Evolutionary conservation across 2,797 vertebrate species (phyloP).

Genomic region (Protosalanx chinensis): DNA sequence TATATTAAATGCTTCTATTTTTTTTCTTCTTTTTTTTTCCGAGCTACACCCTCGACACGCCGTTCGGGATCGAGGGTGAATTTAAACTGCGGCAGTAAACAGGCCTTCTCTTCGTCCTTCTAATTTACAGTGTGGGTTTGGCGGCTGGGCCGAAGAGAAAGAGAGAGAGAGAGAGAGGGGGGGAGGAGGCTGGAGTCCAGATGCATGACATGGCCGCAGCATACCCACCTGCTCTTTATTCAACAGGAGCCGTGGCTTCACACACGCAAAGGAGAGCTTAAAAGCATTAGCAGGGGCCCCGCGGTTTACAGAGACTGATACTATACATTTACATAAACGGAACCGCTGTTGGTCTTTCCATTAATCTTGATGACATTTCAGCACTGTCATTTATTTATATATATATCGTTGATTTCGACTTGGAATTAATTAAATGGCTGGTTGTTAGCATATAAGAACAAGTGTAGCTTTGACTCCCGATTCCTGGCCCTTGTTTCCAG

Average conservation of each 20-base stretch:
- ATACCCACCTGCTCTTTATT: constrained; percentile 65
- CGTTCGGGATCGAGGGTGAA: constrained; percentile 38
- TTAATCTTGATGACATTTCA: constrained; percentile 77
- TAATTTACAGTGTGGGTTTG: constrained; percentile 66
- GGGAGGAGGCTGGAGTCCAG: constrained; percentile 60
- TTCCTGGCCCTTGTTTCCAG: constrained; percentile 38
- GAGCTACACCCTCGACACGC: constrained; percentile 56
- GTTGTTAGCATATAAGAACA: constrained; percentile 62
- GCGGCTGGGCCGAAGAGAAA: constrained; percentile 54
- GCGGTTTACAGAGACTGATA: constrained; percentile 69
- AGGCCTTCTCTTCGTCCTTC: constrained; percentile 51
- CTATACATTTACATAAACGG: constrained; percentile 75
- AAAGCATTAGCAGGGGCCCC: constrained; percentile 64
- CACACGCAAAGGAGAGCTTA: constrained; percentile 64
- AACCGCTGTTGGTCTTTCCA: constrained; percentile 67
- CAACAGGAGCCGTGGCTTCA: constrained; percentile 56
- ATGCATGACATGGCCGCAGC: constrained; percentile 63
- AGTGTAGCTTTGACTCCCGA: constrained; percentile 45
- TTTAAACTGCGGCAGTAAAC: constrained; percentile 68
- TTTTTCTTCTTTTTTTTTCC: constrained; percentile 31
- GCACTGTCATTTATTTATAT: constrained; percentile 70
- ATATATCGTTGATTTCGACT: constrained; percentile 48
- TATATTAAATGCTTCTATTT: constrained; percentile 68
- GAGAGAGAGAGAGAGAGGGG: constrained; percentile 26
- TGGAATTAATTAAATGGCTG: constrained; percentile 67